phyloP scores from a whole-genome alignment of 2,113 vertebrate genomes.

The Passer domesticus region DNA sequence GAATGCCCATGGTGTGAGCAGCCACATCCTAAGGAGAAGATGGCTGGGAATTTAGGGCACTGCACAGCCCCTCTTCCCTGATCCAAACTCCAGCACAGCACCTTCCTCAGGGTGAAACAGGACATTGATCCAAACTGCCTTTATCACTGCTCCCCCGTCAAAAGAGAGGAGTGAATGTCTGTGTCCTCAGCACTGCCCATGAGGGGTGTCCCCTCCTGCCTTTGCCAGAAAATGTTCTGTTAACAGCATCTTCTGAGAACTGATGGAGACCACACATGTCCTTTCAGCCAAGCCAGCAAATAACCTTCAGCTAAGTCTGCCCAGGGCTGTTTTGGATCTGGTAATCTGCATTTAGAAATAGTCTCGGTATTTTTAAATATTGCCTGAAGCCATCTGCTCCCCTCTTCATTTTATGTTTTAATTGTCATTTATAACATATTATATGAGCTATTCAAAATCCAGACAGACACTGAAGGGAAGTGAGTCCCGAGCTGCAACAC shows the following conservation, averaged over 20 bases:
- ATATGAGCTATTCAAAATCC: slow-evolving; percentile 38
- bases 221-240: background rate
- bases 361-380: slow-evolving; percentile 47
- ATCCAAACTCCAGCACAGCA: background rate
- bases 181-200: background rate
- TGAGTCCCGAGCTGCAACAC: background rate
- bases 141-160: background rate
- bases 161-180: background rate
- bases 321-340: slow-evolving; percentile 21
- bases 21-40: background rate
- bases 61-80: background rate
- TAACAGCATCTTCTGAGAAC: background rate
- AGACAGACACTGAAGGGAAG: background rate
- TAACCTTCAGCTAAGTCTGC: slow-evolving; percentile 37
- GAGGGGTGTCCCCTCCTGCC: background rate
- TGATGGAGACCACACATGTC: background rate
- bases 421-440: slow-evolving; percentile 32
- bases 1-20: background rate
- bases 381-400: slow-evolving; percentile 35
- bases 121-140: background rate
- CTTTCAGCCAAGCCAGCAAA: slow-evolving; percentile 8
- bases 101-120: background rate
- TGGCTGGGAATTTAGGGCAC: background rate
- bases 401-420: slow-evolving; percentile 39
- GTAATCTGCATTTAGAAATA: slow-evolving; percentile 48